Base-by-base conservation (phyloP, 1,140 invertebrate species). In the Holotrichia oblita region DNA sequence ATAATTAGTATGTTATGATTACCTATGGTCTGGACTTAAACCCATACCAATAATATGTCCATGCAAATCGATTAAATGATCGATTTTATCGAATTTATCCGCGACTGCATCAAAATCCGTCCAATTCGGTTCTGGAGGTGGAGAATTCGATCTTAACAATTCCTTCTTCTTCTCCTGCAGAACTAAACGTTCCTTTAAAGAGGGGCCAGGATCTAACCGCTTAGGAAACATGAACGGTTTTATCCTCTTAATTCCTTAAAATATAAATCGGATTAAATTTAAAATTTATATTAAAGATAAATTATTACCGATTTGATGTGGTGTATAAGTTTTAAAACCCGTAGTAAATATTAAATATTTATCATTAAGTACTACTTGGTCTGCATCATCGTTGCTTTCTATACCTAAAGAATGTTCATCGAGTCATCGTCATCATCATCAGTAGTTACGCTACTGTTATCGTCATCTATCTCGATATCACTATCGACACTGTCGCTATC, bases 31-130 rank as follows among this genome's bases (percentile, higher is more conserved):
- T 0, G 95, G 95, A 77, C 95, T 96, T 9, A 97, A 87, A 6
- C 93, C 92, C 94, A 97, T 95, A 81, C 96, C 95, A 82, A 97
- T 95, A 77, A 97, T 96, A 84, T 97, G 95, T 0, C 95, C 95
- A 86, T 96, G 93, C 34, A 97, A 88, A 87, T 97, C 95, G 79
- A 97, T 95, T 1, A 95, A 85, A 86, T 95, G 92, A 88, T 97
- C 96, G 12, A 95, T 90, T 83, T 90, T 90, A 86, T 96, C 94
- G 84, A 94, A 96, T 82, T 90, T 91, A 83, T 94, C 90, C 12
- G 90, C 90, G 2, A 95, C 92, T 2, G 90, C 87, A 77, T 93
- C 89, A 81, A 91, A 93, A 87, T 95, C 90, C 75, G 90, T 85
- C 92, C 92, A 94, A 85, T 93, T 91, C 4, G 91, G 91, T 83